Conservation (phyloP, 2,113 vertebrate genomes). For the Hypomesus transpacificus region DNA sequence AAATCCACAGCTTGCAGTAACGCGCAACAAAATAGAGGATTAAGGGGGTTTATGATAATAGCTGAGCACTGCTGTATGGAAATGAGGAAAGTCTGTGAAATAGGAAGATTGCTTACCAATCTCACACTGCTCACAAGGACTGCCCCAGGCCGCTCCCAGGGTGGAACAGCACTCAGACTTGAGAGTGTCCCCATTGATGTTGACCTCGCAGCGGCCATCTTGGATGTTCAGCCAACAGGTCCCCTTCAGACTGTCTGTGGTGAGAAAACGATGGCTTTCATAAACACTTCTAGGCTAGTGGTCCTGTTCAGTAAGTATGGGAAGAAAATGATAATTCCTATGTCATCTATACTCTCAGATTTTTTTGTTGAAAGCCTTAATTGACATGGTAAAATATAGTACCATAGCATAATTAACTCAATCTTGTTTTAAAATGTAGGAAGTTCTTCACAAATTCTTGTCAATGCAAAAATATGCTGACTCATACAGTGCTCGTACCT, state of each 20-base stretch:
- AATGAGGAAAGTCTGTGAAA: neutral
- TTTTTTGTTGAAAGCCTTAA: too few relatives aligned
- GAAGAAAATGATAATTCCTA: too few relatives aligned
- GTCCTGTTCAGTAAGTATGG: neutral
- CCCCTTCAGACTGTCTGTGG: constrained; percentile 74
- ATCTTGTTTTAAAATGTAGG: neutral
- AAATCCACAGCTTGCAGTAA: too few relatives aligned
- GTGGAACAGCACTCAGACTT: constrained; percentile 80
- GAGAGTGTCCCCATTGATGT: constrained; percentile 76
- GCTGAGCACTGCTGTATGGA: too few relatives aligned
- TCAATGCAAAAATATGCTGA: too few relatives aligned
- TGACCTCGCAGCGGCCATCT: constrained; percentile 74
- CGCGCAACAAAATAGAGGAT: too few relatives aligned
- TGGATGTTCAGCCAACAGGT: constrained; percentile 77
- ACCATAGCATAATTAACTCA: too few relatives aligned
- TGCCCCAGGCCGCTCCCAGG: constrained; percentile 78
- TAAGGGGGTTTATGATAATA: too few relatives aligned
- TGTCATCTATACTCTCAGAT: too few relatives aligned
- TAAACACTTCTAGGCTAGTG: neutral
- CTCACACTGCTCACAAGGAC: constrained; percentile 76
- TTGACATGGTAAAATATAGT: too few relatives aligned
- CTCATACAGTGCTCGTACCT: constrained; percentile 58
- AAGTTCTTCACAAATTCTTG: too few relatives aligned
- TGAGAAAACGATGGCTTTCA: neutral
- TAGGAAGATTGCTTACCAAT: constrained; percentile 53